Evolutionary conservation across 2,888 invertebrate species (phyloP).

Genomic region (Eilema griseolum): DNA sequence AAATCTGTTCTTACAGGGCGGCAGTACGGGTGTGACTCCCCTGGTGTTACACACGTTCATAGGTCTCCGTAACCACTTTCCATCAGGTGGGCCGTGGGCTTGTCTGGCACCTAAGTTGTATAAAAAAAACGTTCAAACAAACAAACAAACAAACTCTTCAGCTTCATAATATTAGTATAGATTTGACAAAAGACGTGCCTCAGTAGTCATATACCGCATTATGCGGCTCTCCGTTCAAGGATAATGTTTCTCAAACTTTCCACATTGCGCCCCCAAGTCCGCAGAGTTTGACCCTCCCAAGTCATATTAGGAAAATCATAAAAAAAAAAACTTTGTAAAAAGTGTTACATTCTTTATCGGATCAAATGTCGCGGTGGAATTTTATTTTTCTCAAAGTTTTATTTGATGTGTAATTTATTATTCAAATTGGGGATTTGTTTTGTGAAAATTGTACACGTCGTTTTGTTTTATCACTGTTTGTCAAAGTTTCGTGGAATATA

Average conservation of each 20-base stretch:
- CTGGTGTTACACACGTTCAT: no score
- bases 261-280: conserved; percentile 29
- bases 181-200: background rate
- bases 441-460: conserved; percentile 2
- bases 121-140: no score
- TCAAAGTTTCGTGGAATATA: conserved; percentile 7
- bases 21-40: no score
- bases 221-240: conserved; percentile 21
- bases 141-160: no score
- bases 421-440: conserved; percentile 37
- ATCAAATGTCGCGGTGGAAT: conserved; percentile 36
- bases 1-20: no score
- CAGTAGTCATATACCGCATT: conserved; percentile 7
- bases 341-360: conserved; percentile 29
- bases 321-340: conserved; percentile 36
- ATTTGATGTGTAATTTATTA: conserved; percentile 40
- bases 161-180: no score
- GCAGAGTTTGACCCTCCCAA: conserved; percentile 37
- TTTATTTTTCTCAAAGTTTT: conserved; percentile 34
- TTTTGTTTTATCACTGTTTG: background rate
- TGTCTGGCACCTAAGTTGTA: no score
- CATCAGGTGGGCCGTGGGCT: no score
- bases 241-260: conserved; percentile 38
- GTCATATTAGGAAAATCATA: conserved; percentile 43
- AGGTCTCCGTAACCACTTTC: no score